Conservation (phyloP, 2,113 vertebrate genomes). For the Pyxicephalus adspersus region DNA sequence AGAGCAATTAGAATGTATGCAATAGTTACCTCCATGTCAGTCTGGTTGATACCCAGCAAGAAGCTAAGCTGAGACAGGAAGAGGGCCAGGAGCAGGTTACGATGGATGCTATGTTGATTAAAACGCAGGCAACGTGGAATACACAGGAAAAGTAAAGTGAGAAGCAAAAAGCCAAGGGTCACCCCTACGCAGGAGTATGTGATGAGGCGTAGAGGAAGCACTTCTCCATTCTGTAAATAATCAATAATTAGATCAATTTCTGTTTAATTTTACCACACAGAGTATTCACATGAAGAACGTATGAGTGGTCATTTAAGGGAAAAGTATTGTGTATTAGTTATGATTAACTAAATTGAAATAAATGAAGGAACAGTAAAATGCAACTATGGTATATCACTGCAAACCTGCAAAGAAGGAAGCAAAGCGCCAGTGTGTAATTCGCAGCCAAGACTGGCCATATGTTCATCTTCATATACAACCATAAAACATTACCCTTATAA, state of each 20-base stretch:
- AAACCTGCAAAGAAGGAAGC: no score
- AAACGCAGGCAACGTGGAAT: constrained; percentile 76
- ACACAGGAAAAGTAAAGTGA: constrained; percentile 83
- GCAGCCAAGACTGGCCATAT: no score
- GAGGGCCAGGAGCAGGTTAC: constrained; percentile 80
- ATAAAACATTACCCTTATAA: no score
- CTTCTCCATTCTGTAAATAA: constrained; percentile 83
- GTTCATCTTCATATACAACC: no score
- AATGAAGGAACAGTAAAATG: no score
- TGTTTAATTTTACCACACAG: background rate
- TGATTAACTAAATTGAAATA: no score
- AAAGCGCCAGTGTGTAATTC: no score
- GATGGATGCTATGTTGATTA: constrained; percentile 87
- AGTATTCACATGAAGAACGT: no score
- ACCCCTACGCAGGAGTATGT: constrained; percentile 84
- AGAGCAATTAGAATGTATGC: background rate
- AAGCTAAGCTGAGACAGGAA: constrained; percentile 89
- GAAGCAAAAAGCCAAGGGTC: constrained; percentile 83
- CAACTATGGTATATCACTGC: no score
- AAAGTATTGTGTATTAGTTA: no score
- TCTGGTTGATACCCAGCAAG: constrained; percentile 91
- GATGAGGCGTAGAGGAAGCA: constrained; percentile 85
- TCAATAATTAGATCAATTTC: background rate
- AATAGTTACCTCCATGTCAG: constrained; percentile 81
- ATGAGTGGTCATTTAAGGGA: no score